Evolutionary conservation across 2,888 invertebrate species (phyloP), one percentile per base, ranked within the genome.

Genomic region (Tricholauxania praeusta): DNA sequence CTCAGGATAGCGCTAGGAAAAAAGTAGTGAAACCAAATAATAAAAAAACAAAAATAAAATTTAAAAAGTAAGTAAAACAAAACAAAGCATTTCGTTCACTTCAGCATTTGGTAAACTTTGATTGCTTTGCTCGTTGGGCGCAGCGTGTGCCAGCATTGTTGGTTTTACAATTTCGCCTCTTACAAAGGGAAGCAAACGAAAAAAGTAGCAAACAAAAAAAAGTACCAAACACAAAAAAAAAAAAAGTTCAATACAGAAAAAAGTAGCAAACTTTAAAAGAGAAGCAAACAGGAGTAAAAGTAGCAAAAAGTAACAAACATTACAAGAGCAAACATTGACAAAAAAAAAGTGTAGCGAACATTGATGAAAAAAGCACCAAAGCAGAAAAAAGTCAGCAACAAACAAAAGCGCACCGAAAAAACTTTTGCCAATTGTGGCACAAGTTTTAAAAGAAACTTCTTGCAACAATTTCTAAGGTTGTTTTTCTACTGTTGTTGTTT

Each of bases 1-100:
- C 51, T 55, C 4, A 3, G 28, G 28, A 28, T 28, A 28, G 28
- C 28, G 28, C 28, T 28, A n/a, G 22, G 51, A 10, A 65, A 19
- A 32, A 39, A 10, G 7, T 10, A 10, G 7, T 10, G 10, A 39
- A 39, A 39, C 2, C 39, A 39, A 10, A 39, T 32, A 48, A 47
- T 65, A 53, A 71, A 67, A 71, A 67, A 72, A 72, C 67, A 60
- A 10, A 17, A 19, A 15, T 3, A 28, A 53, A 53, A 12, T 53
- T 7, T 39, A 10, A 39, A 39, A 10, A 39, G 39, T 39, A 39
- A 39, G 64, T 51, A 48, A 47, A 39, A 17, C 67, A 14, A 67
- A n/a, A 17, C 71, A 73, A 67, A 49, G 49, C 48, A 22, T 59
- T 49, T 59, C n/a, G 17, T 47, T 47, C 48, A 47, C 48, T n/a